A percentile compares a stretch with the other conserved stretches of the same genome.
These are phyloP conservation scores for Micrasema minimum DNA, from an alignment of 1,140 invertebrate genomes.

Conservation along the genomic window DNA sequence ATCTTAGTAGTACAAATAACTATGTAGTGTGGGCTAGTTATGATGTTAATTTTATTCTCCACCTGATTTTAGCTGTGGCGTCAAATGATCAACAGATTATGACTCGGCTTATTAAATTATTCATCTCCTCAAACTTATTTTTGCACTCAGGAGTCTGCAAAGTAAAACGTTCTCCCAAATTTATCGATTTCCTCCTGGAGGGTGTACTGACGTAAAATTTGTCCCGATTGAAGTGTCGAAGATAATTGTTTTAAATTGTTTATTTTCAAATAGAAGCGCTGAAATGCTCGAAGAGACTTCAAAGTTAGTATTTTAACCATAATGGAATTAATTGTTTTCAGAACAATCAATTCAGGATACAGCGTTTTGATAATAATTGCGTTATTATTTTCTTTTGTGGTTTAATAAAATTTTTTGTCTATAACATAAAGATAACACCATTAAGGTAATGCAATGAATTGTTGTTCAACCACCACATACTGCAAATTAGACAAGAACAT, in stretches of 20 bases:
- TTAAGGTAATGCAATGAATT: no score
- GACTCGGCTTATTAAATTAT: not conserved
- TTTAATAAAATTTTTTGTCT: not conserved
- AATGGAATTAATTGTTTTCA: slow-evolving; percentile 29
- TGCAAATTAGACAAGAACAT: no score
- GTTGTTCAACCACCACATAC: no score
- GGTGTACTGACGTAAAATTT: slow-evolving; percentile 14
- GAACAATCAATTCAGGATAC: slow-evolving; percentile 21
- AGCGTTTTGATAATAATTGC: no score
- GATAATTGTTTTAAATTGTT: slow-evolving; percentile 36
- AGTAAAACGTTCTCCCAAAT: not conserved
- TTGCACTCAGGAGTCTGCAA: not conserved
- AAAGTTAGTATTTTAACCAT: slow-evolving; percentile 32
- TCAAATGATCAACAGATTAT: not conserved
- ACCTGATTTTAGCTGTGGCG: not conserved
- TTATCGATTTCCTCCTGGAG: slow-evolving; percentile 5
- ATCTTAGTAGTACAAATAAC: no score
- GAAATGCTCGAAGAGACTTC: slow-evolving; percentile 23
- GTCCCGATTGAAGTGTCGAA: slow-evolving; percentile 33
- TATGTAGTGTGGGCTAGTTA: no score
- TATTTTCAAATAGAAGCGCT: slow-evolving; percentile 29
- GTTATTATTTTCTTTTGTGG: slow-evolving; percentile 8
- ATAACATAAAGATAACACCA: no score
- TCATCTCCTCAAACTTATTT: slow-evolving; percentile 7
- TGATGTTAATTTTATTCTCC: no score